Percentiles rank a stretch among this genome's conserved stretches.
phyloP scores from a whole-genome alignment of 30 jellyfish, hydroid and myxozoan genomes.

The Nemopilema nomurai region DNA sequence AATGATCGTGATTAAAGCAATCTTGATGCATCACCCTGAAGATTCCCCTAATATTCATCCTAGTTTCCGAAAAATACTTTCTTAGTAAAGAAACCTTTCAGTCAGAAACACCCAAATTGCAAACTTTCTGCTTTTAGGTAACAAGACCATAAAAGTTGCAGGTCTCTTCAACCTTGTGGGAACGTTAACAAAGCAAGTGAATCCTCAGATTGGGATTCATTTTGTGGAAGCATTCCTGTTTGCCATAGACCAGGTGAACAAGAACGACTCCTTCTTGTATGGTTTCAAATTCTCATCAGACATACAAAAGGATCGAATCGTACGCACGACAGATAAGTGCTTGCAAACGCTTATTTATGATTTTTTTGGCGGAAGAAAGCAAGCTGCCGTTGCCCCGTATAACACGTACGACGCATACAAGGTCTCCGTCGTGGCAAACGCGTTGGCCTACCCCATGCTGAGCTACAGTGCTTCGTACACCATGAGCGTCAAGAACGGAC shows the following conservation, averaged over 20 bases:
- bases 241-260: constrained; percentile 67
- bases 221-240: constrained; percentile 68
- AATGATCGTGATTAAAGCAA: too few relatives aligned
- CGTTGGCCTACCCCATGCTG: constrained; percentile 55
- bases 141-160: constrained; percentile 52
- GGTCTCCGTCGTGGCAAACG: constrained; percentile 46
- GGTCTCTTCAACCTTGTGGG: constrained; percentile 54
- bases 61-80: too few relatives aligned
- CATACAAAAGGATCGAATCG: background rate
- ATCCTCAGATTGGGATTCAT: constrained; percentile 77
- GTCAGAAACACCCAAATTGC: too few relatives aligned
- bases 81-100: too few relatives aligned
- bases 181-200: background rate
- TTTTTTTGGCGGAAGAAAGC: constrained; percentile 27
- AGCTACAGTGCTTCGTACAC: constrained; percentile 83
- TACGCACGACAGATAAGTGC: constrained; percentile 3
- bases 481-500: background rate
- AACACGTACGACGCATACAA: constrained; percentile 56
- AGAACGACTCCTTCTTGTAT: constrained; percentile 53
- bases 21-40: too few relatives aligned
- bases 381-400: constrained; percentile 68
- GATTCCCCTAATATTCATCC: too few relatives aligned
- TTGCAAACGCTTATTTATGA: background rate
- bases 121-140: constrained; percentile 36
- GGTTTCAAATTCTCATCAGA: constrained; percentile 58